Base-by-base conservation (phyloP, 2,113 vertebrate species). In the Caretta caretta region DNA sequence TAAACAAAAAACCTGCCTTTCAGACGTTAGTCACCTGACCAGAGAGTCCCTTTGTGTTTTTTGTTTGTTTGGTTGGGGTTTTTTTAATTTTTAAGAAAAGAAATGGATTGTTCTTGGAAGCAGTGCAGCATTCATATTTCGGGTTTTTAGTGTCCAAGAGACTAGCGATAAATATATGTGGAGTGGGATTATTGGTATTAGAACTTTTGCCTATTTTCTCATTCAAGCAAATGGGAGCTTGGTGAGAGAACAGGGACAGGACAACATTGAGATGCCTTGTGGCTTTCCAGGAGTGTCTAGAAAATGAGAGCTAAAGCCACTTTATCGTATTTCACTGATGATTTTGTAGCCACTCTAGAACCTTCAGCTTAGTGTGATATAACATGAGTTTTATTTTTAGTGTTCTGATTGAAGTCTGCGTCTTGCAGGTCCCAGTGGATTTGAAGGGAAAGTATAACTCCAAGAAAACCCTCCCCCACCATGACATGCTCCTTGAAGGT, bases 401-500 rank as follows among this genome's bases (percentile, higher is more conserved):
- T 12, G 2, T 12, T 59, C 0, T 85, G 31, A 11, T 0, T 88
- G 10, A 14, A 78, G 31, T 27, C 29, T 79, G 31, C 7, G 6
- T 92, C 49, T 84, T 81, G 57, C 17, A 72, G 57, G 83, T 92
- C 42, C 24, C 80, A 57, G 56, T 3, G 50, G 76, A 48, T 27
- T 53, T 27, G 27, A 79, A 51, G 83, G 38, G 72, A 93, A 46
- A 53, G 0, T 1, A 49, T 17, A 90, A 56, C 46, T 96, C 83
- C 35, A n/a, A 19, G 22, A 6, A 50, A 84, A 20, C 6, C 25
- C 35, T 72, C 16, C n/a, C 19, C 13, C 17, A 13, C 51, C 87
- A 29, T 20, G 35, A 46, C 0, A 0, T 27, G 82, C 69, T 56
- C 59, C 35, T 49, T 25, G 7, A 20, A 19, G 2, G 7, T 50